Evolutionary conservation across 2,797 vertebrate species (phyloP).

Genomic region (Pseudomugil gertrudae): DNA sequence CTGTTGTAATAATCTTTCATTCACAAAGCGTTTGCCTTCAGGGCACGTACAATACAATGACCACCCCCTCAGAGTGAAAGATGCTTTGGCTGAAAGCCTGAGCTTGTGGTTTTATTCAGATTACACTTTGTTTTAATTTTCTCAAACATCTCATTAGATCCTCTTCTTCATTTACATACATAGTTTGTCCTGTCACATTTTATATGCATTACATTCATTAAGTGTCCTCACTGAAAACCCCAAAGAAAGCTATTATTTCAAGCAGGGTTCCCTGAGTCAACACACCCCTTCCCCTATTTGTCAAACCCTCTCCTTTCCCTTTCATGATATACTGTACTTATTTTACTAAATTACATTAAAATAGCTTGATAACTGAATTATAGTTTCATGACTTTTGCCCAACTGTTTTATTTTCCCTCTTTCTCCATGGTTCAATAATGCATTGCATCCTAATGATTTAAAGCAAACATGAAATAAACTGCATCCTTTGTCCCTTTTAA

Average conservation of each 20-base stretch:
- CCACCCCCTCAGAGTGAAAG: neutral
- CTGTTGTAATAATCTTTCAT: constrained; percentile 2
- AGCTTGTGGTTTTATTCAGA: neutral
- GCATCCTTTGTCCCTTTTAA: constrained; percentile 73
- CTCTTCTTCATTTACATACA: neutral
- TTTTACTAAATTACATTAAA: neutral
- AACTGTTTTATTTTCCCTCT: neutral
- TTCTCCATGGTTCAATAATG: constrained; percentile 13
- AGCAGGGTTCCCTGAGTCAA: neutral
- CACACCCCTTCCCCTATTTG: constrained; percentile 1
- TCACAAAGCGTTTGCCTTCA: constrained; percentile 5
- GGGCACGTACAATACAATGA: neutral
- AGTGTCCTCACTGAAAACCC: constrained; percentile 8
- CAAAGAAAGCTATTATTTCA: neutral
- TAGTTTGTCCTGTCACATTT: neutral
- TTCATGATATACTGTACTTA: neutral
- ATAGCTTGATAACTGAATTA: neutral
- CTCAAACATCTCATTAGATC: neutral
- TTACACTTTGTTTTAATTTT: neutral
- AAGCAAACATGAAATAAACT: constrained; percentile 34
- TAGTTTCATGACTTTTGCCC: neutral
- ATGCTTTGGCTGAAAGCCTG: neutral
- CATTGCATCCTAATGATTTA: constrained; percentile 24
- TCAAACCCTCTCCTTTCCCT: constrained; percentile 3
- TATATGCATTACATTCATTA: neutral